Conservation (phyloP, 2,113 vertebrate genomes). For the Poeciliopsis turrubarensis region DNA sequence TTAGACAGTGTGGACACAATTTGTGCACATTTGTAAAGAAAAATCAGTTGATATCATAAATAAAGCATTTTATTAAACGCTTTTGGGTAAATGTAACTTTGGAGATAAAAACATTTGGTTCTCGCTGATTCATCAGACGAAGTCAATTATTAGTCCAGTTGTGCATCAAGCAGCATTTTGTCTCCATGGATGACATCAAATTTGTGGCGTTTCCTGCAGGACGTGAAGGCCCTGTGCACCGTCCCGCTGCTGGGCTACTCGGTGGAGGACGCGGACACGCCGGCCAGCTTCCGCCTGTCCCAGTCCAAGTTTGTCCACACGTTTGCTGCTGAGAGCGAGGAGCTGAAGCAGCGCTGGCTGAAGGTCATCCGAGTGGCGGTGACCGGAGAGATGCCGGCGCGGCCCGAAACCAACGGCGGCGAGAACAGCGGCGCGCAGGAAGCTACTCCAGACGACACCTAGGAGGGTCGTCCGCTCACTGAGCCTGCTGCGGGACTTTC, state of each 20-base stretch:
- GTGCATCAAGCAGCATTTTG: too few species aligned
- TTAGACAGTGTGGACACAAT: too few species aligned
- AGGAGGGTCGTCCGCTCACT: conserved; percentile 1
- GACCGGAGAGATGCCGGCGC: conserved; percentile 84
- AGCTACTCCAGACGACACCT: conserved; percentile 62
- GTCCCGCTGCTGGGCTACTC: conserved; percentile 94
- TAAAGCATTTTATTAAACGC: too few species aligned
- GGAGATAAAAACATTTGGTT: too few species aligned
- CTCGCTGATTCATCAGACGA: too few species aligned
- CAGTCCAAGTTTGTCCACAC: conserved; percentile 95
- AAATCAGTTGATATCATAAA: too few species aligned
- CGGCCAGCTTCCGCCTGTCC: conserved; percentile 89
- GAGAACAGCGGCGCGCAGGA: conserved; percentile 66
- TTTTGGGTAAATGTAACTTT: too few species aligned
- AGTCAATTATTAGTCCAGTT: too few species aligned
- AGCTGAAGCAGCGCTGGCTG: conserved; percentile 95
- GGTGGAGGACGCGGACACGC: conserved; percentile 90
- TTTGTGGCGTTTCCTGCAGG: conserved; percentile 72
- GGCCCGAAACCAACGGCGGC: conserved; percentile 48
- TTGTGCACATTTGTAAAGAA: too few species aligned
- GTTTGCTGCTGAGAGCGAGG: conserved; percentile 92
- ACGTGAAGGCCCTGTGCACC: conserved; percentile 93
- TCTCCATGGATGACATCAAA: not conserved
- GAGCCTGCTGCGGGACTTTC: not conserved
- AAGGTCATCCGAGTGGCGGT: conserved; percentile 90